phyloP scores from a whole-genome alignment of 2,797 vertebrate species.

The Takifugu ocellatus region DNA sequence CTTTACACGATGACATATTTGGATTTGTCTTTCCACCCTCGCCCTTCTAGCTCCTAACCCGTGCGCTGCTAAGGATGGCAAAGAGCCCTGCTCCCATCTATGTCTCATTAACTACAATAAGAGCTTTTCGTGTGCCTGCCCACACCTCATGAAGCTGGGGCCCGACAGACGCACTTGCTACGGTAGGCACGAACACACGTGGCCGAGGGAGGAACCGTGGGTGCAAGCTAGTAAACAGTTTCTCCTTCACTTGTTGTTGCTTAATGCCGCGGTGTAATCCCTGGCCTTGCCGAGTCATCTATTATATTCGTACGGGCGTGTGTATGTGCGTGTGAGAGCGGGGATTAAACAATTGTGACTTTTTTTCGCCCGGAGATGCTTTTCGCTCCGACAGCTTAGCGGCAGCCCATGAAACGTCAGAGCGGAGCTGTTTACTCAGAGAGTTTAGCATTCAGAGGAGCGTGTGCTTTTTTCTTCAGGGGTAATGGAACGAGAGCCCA shows the following conservation, averaged over 20 bases:
- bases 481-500: conserved; percentile 63
- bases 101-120: conserved; percentile 96
- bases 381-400: conserved; percentile 42
- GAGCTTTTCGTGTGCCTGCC: conserved; percentile 88
- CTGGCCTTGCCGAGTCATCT: conserved; percentile 20
- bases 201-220: background rate
- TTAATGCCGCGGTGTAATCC: conserved; percentile 30
- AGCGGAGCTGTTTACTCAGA: conserved; percentile 38
- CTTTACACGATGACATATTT: background rate
- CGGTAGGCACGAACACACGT: conserved; percentile 66
- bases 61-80: conserved; percentile 85
- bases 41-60: conserved; percentile 84
- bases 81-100: conserved; percentile 89
- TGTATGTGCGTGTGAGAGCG: conserved; percentile 6
- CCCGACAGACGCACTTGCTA: conserved; percentile 87
- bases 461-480: conserved; percentile 63
- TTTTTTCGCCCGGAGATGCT: conserved; percentile 34
- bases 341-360: conserved; percentile 34
- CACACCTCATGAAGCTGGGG: conserved; percentile 92
- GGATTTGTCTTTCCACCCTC: background rate
- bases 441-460: conserved; percentile 67
- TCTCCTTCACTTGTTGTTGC: conserved; percentile 15
- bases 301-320: background rate
- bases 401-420: conserved; percentile 30
- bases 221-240: conserved; percentile 9